Conservation (phyloP, 2,888 invertebrate genomes). For the Apodemia duryi region DNA sequence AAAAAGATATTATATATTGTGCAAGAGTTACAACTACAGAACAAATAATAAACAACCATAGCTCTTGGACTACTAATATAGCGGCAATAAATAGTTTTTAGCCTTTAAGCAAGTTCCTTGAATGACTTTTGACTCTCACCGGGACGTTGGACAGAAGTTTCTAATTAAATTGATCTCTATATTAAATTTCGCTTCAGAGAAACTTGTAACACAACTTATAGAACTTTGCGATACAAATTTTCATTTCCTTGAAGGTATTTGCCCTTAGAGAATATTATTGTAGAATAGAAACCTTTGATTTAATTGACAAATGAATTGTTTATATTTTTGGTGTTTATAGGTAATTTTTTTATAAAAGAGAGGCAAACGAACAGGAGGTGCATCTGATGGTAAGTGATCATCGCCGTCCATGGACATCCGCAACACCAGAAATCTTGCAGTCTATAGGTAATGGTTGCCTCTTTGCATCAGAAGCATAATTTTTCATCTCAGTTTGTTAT, state of each 20-base stretch:
- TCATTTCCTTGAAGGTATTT: slow-evolving; percentile 3
- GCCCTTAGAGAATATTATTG: background rate
- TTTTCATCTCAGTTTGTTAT: too few relatives aligned
- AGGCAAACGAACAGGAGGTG: too few relatives aligned
- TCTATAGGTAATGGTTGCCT: too few relatives aligned
- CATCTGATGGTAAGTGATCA: too few relatives aligned
- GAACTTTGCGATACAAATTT: slow-evolving; percentile 8
- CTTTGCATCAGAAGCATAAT: too few relatives aligned
- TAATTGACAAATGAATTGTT: too few relatives aligned
- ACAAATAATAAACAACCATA: background rate
- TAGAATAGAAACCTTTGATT: background rate
- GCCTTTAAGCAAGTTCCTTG: slow-evolving; percentile 3
- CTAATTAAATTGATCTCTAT: slow-evolving; percentile 16
- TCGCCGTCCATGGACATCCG: too few relatives aligned
- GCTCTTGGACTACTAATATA: background rate
- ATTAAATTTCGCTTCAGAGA: slow-evolving; percentile 10
- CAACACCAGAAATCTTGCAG: too few relatives aligned
- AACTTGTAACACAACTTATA: slow-evolving; percentile 8
- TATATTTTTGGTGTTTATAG: too few relatives aligned
- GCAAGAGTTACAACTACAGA: too few relatives aligned
- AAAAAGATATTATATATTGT: too few relatives aligned
- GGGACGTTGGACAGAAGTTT: slow-evolving; percentile 4
- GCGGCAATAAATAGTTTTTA: background rate
- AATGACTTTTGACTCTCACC: slow-evolving; percentile 8
- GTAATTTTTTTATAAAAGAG: too few relatives aligned